These are phyloP conservation scores for Trachelus iudaicus DNA, from an alignment of 2,888 invertebrate species.

Conservation along the genomic window DNA sequence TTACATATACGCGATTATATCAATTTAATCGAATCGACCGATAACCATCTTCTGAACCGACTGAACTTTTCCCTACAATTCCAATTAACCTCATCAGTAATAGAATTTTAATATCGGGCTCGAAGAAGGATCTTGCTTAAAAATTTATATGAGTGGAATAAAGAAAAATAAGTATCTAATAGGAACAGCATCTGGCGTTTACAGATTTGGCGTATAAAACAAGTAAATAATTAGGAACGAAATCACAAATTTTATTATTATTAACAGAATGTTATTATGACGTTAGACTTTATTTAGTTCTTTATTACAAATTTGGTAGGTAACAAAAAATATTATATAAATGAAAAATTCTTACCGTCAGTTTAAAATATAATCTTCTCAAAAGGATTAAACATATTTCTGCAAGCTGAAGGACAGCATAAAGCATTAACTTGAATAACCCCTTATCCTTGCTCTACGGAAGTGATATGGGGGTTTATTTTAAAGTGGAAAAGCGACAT, in stretches of 20 bases:
- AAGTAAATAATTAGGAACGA: not conserved
- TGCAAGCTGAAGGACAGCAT: not conserved
- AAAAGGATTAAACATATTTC: not conserved
- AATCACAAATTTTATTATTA: not conserved
- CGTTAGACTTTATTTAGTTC: not conserved
- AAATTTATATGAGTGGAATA: not conserved
- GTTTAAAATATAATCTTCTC: not conserved
- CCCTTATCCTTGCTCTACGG: not conserved
- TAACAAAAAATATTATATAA: not conserved
- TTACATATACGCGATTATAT: not conserved
- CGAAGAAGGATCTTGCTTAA: not conserved
- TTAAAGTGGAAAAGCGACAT: constrained; percentile 20
- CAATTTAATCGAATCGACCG: not conserved
- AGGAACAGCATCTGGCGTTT: not conserved
- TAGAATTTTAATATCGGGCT: not conserved
- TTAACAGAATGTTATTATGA: not conserved
- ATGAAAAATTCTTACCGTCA: not conserved
- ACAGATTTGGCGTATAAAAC: not conserved
- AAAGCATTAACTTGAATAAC: not conserved
- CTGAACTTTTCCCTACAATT: not conserved
- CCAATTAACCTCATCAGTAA: not conserved
- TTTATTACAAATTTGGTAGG: too few species aligned
- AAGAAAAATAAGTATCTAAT: not conserved
- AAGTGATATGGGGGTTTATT: constrained; percentile 35
- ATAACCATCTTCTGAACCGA: not conserved